phyloP scores from a whole-genome alignment of 2,113 vertebrate species.

The Xiphias gladius region DNA sequence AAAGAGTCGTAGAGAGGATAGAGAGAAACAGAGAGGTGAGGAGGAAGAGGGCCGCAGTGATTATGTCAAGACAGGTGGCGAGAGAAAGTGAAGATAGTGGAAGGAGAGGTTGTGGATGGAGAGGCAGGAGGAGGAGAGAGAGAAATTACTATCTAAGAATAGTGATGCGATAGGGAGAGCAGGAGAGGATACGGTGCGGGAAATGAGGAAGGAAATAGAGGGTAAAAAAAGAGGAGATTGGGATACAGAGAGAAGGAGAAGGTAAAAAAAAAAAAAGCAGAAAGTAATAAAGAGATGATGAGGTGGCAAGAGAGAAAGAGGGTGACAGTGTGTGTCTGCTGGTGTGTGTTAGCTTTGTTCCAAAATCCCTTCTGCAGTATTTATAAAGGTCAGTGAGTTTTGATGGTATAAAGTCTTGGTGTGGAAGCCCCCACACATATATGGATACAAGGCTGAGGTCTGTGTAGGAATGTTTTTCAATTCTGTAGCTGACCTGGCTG shows the following conservation, averaged over 20 bases:
- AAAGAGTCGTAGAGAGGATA: slow-evolving; percentile 13
- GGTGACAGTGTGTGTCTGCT: neutral
- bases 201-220: slow-evolving; percentile 72
- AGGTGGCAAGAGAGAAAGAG: slow-evolving; percentile 27
- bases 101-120: slow-evolving; percentile 22
- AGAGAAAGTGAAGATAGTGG: slow-evolving; percentile 7
- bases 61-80: slow-evolving; percentile 22
- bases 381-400: slow-evolving; percentile 73
- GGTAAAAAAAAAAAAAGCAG: slow-evolving; percentile 6
- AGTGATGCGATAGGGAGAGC: slow-evolving; percentile 50
- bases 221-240: slow-evolving; percentile 30
- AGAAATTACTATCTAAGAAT: slow-evolving; percentile 67
- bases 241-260: slow-evolving; percentile 12
- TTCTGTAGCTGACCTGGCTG: slow-evolving; percentile 27
- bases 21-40: slow-evolving; percentile 3
- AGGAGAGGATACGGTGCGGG: slow-evolving; percentile 49
- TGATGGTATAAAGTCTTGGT: slow-evolving; percentile 44
- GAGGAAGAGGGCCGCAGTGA: slow-evolving; percentile 13
- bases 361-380: slow-evolving; percentile 67
- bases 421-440: slow-evolving; percentile 35
- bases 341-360: slow-evolving; percentile 48
- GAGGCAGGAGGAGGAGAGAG: slow-evolving; percentile 5
- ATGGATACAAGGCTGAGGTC: slow-evolving; percentile 15
- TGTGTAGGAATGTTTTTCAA: neutral
- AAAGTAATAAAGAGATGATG: slow-evolving; percentile 57